These are phyloP conservation scores for Anarhynchus alexandrinus DNA, from an alignment of 2,113 vertebrate genomes.

Conservation along the genomic window DNA sequence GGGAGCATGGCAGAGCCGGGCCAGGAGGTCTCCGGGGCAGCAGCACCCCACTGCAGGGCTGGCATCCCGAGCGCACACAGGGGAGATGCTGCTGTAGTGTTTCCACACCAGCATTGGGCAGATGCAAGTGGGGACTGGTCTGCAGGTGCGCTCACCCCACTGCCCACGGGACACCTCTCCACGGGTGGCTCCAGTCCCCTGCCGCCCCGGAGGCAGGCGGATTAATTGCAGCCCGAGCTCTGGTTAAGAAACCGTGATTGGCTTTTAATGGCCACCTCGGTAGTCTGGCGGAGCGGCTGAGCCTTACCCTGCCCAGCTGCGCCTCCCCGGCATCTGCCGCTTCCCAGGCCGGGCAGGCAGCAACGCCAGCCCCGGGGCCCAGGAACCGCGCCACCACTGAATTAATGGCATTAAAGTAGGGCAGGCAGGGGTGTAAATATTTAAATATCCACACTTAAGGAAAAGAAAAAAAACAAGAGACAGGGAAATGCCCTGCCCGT, in stretches of 20 bases:
- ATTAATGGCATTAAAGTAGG: conserved; percentile 66
- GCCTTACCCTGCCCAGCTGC: not conserved
- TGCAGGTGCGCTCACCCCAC: not conserved
- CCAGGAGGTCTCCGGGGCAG: not conserved
- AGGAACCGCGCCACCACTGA: not conserved
- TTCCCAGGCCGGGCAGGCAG: not conserved
- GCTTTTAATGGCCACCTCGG: not conserved
- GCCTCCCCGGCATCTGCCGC: not conserved
- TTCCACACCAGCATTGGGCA: rapidly evolving
- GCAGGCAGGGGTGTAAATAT: conserved; percentile 58
- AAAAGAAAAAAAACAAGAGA: not conserved
- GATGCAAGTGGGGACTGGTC: rapidly evolving
- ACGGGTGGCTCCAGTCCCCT: rapidly evolving
- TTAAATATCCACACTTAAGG: conserved; percentile 46
- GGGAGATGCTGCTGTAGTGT: rapidly evolving
- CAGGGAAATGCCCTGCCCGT: not conserved
- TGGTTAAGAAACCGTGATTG: not conserved
- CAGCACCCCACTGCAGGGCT: not conserved
- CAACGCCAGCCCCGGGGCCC: not conserved
- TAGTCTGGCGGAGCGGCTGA: not conserved
- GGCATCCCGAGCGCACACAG: rapidly evolving
- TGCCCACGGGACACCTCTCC: not conserved
- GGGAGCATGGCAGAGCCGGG: not conserved
- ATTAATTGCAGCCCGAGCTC: not conserved
- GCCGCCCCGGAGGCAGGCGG: not conserved